phyloP scores from a whole-genome alignment of 2,888 invertebrate species.

The Pimpla rufipes region DNA sequence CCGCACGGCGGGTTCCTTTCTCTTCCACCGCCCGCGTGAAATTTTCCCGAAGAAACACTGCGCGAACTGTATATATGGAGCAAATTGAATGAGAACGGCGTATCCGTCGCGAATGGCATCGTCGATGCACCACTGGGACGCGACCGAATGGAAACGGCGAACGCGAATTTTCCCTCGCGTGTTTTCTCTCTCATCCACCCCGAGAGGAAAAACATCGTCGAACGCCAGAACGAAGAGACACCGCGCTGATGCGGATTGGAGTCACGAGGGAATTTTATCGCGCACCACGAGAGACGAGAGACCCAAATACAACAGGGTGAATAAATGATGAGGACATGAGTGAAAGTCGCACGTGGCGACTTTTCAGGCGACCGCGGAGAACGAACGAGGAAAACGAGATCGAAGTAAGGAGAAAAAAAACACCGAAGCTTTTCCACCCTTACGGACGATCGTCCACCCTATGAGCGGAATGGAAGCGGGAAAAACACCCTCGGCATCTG shows the following conservation, averaged over 20 bases:
- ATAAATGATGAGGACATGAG: conserved; percentile 20
- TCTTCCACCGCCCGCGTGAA: background rate
- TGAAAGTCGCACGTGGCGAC: conserved; percentile 29
- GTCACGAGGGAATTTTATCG: conserved; percentile 9
- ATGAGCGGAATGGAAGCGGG: too few species aligned
- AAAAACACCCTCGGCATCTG: too few species aligned
- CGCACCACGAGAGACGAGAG: background rate
- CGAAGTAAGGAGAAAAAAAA: background rate
- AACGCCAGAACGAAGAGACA: background rate
- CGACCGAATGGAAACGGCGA: background rate
- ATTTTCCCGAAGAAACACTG: background rate
- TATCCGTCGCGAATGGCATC: background rate
- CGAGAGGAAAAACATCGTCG: background rate
- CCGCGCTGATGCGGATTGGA: conserved; percentile 26
- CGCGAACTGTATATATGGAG: background rate
- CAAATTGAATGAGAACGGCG: conserved; percentile 1
- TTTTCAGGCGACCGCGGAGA: conserved; percentile 1
- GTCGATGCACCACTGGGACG: background rate
- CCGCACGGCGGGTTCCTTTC: background rate
- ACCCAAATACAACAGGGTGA: conserved; percentile 16
- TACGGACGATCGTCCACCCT: too few species aligned
- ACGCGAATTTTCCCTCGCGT: background rate
- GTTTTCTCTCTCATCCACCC: background rate
- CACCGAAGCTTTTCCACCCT: background rate
- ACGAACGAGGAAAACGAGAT: background rate